Evolutionary conservation across 1,140 invertebrate genomes (phyloP), one percentile per base, ranked within the genome.

Genomic region (Drosophila santomea): DNA sequence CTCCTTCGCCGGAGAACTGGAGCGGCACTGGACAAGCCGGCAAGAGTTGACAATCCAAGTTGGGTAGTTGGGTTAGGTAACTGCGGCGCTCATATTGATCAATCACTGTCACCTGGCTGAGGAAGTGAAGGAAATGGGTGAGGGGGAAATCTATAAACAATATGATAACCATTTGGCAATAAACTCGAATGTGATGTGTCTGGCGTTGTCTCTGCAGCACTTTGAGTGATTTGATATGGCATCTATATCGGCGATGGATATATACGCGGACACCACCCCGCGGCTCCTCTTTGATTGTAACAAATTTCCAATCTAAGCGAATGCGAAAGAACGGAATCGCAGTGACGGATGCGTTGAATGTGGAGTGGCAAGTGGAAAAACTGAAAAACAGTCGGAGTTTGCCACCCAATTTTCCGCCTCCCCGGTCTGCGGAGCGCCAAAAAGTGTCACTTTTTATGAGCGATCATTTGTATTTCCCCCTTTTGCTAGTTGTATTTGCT

Each of bases 141-240:
- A 25, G 14, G 38, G 41, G 6, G 36, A 75, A 75, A 89, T 89
- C 84, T 89, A 89, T 89, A 89, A 89, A 88, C 84, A 89, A 89
- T 89, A 89, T 89, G 84, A 89, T 80, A 89, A 84, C 84, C 84
- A 89, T 89, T 89, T 89, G 76, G 64, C 84, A 88, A 88, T 88
- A 88, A 88, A 88, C 79, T 88, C 79, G 45, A 80, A 64, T 74
- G 55, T 67, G 72, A 64, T 74, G 55, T 72, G 72, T 80, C 67
- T 80, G 63, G 50, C 62, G 73, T 60, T 84, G 77, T 85, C 77
- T 76, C 77, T 73, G 56, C 77, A 67, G 72, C 85, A 89, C 77
- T 84, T 89, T 89, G 85, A 88, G 79, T 88, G 83, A 88, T 88
- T 88, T 71, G 83, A 88, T 88, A 77, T 86, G 78, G 67, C 81